phyloP scores from a whole-genome alignment of 2,888 invertebrate genomes.

The Pachliopta kotzebuea region DNA sequence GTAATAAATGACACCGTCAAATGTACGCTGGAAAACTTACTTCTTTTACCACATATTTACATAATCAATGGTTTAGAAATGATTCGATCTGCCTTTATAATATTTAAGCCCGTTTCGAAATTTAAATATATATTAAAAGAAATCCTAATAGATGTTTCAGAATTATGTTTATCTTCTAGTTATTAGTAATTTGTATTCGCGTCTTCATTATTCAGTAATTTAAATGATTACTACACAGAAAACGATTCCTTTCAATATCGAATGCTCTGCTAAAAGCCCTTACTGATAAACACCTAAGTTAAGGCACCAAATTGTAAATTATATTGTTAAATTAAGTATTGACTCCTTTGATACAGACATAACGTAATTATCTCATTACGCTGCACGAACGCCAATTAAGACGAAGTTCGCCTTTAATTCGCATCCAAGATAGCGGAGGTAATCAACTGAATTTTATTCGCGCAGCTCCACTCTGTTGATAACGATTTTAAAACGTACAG shows the following conservation, averaged over 20 bases:
- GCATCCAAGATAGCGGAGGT: slow-evolving; percentile 27
- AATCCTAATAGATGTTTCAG: neutral
- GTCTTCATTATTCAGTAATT: slow-evolving; percentile 2
- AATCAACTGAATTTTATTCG: slow-evolving; percentile 29
- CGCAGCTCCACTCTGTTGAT: slow-evolving; percentile 14
- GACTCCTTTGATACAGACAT: slow-evolving; percentile 26
- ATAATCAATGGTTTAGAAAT: too few species aligned
- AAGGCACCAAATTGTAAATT: slow-evolving; percentile 18
- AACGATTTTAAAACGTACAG: slow-evolving; percentile 16
- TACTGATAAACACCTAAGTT: slow-evolving; percentile 6
- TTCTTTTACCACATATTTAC: too few species aligned
- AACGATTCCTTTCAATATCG: neutral
- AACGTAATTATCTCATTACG: slow-evolving; percentile 21
- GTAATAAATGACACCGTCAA: too few species aligned
- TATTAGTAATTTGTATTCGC: slow-evolving; percentile 4
- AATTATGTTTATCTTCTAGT: neutral
- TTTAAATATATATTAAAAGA: slow-evolving; percentile 5
- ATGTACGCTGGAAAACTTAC: too few species aligned
- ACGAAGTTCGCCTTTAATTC: slow-evolving; percentile 24
- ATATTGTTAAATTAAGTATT: slow-evolving; percentile 25
- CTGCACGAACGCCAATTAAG: slow-evolving; percentile 19
- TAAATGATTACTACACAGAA: slow-evolving; percentile 1
- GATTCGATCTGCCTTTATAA: too few species aligned
- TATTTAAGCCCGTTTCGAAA: slow-evolving; percentile 4
- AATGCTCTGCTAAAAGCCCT: slow-evolving; percentile 12